phyloP scores from a whole-genome alignment of 2,888 invertebrate species.

The Tiliacea citrago region DNA sequence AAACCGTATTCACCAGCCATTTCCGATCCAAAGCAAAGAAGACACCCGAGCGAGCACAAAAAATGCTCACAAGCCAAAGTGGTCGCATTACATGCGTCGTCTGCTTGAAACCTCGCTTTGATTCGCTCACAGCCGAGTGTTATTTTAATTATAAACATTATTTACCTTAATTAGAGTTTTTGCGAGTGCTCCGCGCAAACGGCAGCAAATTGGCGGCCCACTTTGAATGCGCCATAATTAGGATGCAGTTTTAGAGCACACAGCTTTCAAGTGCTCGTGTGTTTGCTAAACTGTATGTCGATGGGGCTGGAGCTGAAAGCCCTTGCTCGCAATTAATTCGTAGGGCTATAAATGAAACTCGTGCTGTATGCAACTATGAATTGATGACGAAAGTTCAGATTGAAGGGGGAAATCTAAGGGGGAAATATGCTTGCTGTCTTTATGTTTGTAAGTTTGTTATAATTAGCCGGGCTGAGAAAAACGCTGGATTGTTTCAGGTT shows the following conservation, averaged over 20 bases:
- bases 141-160: conserved; percentile 91
- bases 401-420: conserved; percentile 20
- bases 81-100: conserved; percentile 81
- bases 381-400: conserved; percentile 65
- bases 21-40: conserved; percentile 67
- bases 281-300: conserved; percentile 82
- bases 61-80: conserved; percentile 81
- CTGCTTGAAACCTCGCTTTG: conserved; percentile 83
- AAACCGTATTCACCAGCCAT: conserved; percentile 54
- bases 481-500: not conserved
- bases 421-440: conserved; percentile 39
- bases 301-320: conserved; percentile 77
- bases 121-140: conserved; percentile 82
- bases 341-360: conserved; percentile 75
- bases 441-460: conserved; percentile 20
- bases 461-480: conserved; percentile 10
- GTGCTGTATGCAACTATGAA: conserved; percentile 68
- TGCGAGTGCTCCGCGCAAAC: conserved; percentile 80
- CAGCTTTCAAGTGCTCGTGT: conserved; percentile 76
- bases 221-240: conserved; percentile 86
- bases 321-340: conserved; percentile 78
- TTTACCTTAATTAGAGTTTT: conserved; percentile 89
- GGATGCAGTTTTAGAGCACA: conserved; percentile 83
- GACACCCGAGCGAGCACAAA: conserved; percentile 69
- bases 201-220: conserved; percentile 84